Evolutionary conservation across 2,888 invertebrate genomes (phyloP), one percentile per base, ranked within the genome.

Genomic region (Phlogophora meticulosa): DNA sequence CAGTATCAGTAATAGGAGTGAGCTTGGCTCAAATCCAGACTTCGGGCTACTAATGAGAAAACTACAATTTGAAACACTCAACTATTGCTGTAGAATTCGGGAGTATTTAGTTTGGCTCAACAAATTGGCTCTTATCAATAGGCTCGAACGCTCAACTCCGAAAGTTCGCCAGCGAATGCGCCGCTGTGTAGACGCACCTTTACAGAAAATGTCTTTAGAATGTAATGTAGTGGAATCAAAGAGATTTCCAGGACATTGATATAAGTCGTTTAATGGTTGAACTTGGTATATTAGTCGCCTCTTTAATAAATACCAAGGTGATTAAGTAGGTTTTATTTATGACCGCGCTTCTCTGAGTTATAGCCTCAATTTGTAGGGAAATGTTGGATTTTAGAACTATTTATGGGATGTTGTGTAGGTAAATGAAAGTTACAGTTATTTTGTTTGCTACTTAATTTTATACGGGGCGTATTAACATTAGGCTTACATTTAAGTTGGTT

Each of bases 281-380:
- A 89, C 81, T 89, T 88, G 63, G 63, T 76, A 78, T 80, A 88
- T 82, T 88, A 82, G 80, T 76, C 74, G 75, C 71, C 76, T 80
- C 76, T 82, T 82, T 85, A 83, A 82, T 84, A 83, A 81, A 83
- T 83, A 85, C 51, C 15, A 46, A 42, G 62, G 68, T 72, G 63
- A 76, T 79, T 70, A 73, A 60, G n/a, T 24, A 42, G 40, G 46
- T 67, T 57, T 79, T 76, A 73, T 80, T 80, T 64, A 75, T 53
- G 28, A 36, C n/a, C 36, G 20, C 32, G 17, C 46, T 63, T 22
- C 4, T 9, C 17, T 58, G 43, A 76, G 28, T 72, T 69, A 76
- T 65, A 38, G 52, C 20, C 52, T 57, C 32, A 69, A 76, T 70
- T 72, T 61, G 78, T 72, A 34, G 22, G 58, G 22, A 43, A 78